Evolutionary conservation across 2,797 vertebrate genomes (phyloP).

Genomic region (Phrynocephalus guinanensis): DNA sequence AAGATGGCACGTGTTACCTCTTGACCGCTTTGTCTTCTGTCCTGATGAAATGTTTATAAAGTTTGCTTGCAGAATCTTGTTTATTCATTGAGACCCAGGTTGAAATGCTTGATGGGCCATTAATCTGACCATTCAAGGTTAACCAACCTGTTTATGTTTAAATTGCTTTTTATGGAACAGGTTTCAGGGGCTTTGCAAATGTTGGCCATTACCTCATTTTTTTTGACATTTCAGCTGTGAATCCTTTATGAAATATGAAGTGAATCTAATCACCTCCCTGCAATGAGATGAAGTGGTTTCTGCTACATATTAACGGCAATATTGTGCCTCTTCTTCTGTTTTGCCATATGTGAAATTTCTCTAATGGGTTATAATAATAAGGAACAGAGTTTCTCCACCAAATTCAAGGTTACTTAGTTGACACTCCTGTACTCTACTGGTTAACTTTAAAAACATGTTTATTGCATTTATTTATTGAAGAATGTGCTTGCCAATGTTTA

Average conservation of each 20-base stretch:
- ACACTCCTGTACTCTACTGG: neutral
- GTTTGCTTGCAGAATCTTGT: slow-evolving; percentile 74
- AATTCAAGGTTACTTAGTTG: slow-evolving; percentile 2
- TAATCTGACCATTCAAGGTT: slow-evolving; percentile 73
- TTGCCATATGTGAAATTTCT: neutral
- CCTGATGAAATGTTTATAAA: slow-evolving; percentile 60
- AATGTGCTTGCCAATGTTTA: too few species aligned
- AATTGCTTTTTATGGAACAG: slow-evolving; percentile 71
- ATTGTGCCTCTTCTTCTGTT: slow-evolving; percentile 35
- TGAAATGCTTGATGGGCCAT: slow-evolving; percentile 66
- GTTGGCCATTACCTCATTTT: slow-evolving; percentile 58
- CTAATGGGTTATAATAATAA: neutral
- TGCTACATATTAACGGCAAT: slow-evolving; percentile 57
- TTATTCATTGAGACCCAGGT: slow-evolving; percentile 62
- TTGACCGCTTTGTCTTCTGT: slow-evolving; percentile 60
- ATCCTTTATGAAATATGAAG: slow-evolving; percentile 68
- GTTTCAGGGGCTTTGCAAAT: slow-evolving; percentile 66
- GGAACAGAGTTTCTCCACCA: neutral
- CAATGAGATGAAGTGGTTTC: slow-evolving; percentile 64
- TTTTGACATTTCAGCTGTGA: slow-evolving; percentile 74
- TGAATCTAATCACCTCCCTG: slow-evolving; percentile 66
- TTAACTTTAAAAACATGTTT: neutral
- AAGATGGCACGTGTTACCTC: slow-evolving; percentile 17
- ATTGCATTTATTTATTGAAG: slow-evolving; percentile 3
- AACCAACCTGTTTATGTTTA: slow-evolving; percentile 70